Percentiles rank a stretch among this genome's conserved stretches.
Evolutionary conservation across 2,113 vertebrate species (phyloP).

Genomic region (Xyliphius kryptos): DNA sequence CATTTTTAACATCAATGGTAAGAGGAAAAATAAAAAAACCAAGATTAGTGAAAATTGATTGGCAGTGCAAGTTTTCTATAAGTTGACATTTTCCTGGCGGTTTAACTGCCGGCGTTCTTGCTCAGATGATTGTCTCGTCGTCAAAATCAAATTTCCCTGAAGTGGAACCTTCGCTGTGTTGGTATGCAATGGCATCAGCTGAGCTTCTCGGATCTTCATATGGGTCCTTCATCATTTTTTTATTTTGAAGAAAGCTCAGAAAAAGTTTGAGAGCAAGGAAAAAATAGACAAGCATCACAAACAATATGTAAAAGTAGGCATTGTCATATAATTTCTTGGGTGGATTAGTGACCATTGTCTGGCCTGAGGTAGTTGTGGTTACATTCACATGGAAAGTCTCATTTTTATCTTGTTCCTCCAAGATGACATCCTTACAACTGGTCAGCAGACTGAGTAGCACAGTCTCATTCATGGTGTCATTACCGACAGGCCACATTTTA

Average conservation of each 20-base stretch:
- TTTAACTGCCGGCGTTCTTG: no score
- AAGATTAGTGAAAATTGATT: slow-evolving; percentile 55
- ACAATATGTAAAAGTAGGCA: slow-evolving; percentile 81
- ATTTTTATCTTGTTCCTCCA: slow-evolving; percentile 61
- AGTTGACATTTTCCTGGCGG: slow-evolving; percentile 56
- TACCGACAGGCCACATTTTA: not conserved
- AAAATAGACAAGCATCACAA: slow-evolving; percentile 88
- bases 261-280: slow-evolving; percentile 80
- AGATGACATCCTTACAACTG: slow-evolving; percentile 65
- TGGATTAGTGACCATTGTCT: slow-evolving; percentile 10
- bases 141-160: slow-evolving; percentile 77
- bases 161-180: slow-evolving; percentile 64
- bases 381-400: slow-evolving; percentile 19
- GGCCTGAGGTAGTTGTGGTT: slow-evolving; percentile 29
- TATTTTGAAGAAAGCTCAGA: slow-evolving; percentile 70
- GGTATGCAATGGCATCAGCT: slow-evolving; percentile 51
- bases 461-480: slow-evolving; percentile 62
- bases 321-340: slow-evolving; percentile 75
- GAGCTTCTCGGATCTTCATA: slow-evolving; percentile 71
- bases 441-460: slow-evolving; percentile 61
- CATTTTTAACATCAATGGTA: slow-evolving; percentile 25
- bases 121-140: slow-evolving; percentile 77
- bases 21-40: slow-evolving; percentile 25
- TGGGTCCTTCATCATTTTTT: slow-evolving; percentile 74
- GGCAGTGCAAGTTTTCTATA: slow-evolving; percentile 53